A percentile compares a stretch with the other conserved stretches of the same genome.
These are phyloP conservation scores for Toxonevra muliebris DNA, from an alignment of 2,888 invertebrate species.

Conservation along the genomic window DNA sequence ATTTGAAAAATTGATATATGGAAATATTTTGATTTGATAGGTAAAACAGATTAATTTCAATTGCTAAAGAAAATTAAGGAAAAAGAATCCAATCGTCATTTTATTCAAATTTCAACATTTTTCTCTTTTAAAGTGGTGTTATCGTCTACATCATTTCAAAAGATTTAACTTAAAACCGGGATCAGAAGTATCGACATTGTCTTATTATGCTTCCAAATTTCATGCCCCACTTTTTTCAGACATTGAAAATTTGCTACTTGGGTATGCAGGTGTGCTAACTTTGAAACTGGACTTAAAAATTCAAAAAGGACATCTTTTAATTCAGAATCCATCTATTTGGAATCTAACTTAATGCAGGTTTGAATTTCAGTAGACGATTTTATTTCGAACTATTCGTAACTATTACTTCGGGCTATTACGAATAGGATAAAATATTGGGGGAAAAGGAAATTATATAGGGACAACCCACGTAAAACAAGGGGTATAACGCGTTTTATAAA, in stretches of 20 bases:
- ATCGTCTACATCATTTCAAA: too few species aligned
- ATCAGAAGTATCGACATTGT: constrained; percentile 7
- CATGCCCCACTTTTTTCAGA: neutral
- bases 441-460: too few species aligned
- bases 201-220: constrained; percentile 1
- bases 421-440: too few species aligned
- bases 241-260: neutral
- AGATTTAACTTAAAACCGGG: neutral
- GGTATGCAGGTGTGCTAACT: constrained; percentile 4
- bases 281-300: constrained; percentile 1
- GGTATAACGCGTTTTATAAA: too few species aligned
- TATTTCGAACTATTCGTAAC: too few species aligned
- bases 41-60: neutral
- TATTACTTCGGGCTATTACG: too few species aligned
- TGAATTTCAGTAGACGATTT: too few species aligned
- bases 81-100: constrained; percentile 16
- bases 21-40: neutral
- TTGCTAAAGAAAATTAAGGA: neutral
- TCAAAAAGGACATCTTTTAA: neutral
- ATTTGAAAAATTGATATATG: constrained; percentile 41
- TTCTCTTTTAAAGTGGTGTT: too few species aligned
- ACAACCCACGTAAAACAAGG: too few species aligned
- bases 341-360: too few species aligned
- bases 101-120: neutral
- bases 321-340: neutral